These are phyloP conservation scores for Hydra vulgaris DNA, from an alignment of 30 jellyfish, hydroid and myxozoan genomes.

Conservation along the genomic window DNA sequence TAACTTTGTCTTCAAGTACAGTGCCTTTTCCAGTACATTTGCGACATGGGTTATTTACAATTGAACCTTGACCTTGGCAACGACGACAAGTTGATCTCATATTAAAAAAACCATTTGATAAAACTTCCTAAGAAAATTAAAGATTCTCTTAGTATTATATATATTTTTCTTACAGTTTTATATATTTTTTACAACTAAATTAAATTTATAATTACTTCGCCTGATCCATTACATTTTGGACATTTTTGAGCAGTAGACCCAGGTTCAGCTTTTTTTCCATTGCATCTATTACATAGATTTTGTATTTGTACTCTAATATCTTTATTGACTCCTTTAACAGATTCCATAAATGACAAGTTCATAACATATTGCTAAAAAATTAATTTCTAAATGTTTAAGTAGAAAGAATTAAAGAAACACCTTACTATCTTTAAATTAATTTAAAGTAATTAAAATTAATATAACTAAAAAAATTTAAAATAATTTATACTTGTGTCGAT, in stretches of 20 bases:
- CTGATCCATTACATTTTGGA: constrained; percentile 84
- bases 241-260: constrained; percentile 77
- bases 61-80: constrained; percentile 90
- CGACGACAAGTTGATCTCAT: constrained; percentile 91
- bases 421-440: no score
- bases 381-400: not conserved
- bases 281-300: constrained; percentile 66
- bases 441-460: no score
- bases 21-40: constrained; percentile 91
- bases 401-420: not conserved
- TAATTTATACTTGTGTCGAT: constrained; percentile 56
- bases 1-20: constrained; percentile 61
- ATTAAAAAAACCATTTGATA: constrained; percentile 91
- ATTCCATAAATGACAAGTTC: constrained; percentile 76
- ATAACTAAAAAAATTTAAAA: no score
- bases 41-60: constrained; percentile 69
- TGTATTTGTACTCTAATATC: constrained; percentile 71
- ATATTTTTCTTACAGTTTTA: not conserved
- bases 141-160: not conserved
- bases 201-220: constrained; percentile 50
- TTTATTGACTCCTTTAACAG: constrained; percentile 82
- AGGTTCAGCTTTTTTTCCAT: constrained; percentile 89
- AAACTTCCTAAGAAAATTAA: constrained; percentile 40
- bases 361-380: constrained; percentile 46
- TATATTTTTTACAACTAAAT: not conserved